These are phyloP conservation scores for Resseliella maxima DNA, from an alignment of 2,888 invertebrate species.

Conservation along the genomic window DNA sequence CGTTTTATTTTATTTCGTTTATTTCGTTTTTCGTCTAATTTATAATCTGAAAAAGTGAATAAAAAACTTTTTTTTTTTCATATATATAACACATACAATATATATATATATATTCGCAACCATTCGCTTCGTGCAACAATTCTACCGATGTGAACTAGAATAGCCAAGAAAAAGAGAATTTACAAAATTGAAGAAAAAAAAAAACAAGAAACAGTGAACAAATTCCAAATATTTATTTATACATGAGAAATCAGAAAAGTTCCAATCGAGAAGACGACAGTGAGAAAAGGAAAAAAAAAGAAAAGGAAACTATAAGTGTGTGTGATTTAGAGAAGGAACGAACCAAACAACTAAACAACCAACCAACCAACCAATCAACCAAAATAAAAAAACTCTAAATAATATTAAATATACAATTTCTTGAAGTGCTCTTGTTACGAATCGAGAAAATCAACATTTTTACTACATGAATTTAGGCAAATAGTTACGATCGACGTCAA, in stretches of 20 bases:
- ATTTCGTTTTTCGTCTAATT: conserved; percentile 25
- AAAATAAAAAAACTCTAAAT: too few relatives aligned
- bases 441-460: conserved; percentile 8
- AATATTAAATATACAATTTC: conserved; percentile 21
- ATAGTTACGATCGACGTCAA: neutral
- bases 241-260: neutral
- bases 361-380: too few relatives aligned
- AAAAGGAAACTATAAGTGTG: neutral
- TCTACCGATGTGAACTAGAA: conserved; percentile 13
- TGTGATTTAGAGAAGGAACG: neutral
- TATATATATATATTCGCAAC: neutral
- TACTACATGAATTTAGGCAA: conserved; percentile 14
- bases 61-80: neutral
- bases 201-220: too few relatives aligned
- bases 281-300: neutral
- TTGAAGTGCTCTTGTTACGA: conserved; percentile 43
- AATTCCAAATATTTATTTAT: too few relatives aligned
- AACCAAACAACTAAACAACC: neutral
- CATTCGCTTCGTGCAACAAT: conserved; percentile 42
- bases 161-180: neutral
- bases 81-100: neutral
- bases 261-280: neutral
- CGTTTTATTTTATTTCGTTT: conserved; percentile 10
- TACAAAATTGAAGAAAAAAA: neutral
- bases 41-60: too few relatives aligned